Conservation (phyloP, 2,888 invertebrate genomes). For the Axea sp. region DNA sequence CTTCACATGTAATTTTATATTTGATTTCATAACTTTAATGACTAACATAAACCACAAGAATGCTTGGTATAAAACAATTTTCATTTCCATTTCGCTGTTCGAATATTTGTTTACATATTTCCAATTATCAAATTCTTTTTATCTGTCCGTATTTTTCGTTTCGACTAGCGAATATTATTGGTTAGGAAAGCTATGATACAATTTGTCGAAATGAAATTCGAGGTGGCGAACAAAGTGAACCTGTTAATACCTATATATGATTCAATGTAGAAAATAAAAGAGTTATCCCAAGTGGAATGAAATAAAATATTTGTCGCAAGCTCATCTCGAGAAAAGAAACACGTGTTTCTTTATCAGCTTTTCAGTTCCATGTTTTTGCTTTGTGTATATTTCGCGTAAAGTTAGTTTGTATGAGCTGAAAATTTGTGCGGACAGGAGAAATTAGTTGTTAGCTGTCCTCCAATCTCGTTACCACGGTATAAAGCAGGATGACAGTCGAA, state of each 20-base stretch:
- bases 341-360: constrained; percentile 32
- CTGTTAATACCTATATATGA: constrained; percentile 15
- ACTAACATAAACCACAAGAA: no score
- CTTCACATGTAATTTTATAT: no score
- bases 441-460: constrained; percentile 68
- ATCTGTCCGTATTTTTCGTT: no score
- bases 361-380: constrained; percentile 3
- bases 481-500: constrained; percentile 29
- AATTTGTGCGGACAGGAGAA: constrained; percentile 64
- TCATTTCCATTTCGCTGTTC: neutral
- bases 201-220: constrained; percentile 6
- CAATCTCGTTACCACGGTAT: constrained; percentile 27
- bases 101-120: neutral
- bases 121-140: neutral
- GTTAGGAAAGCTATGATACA: neutral
- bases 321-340: neutral
- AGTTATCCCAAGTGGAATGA: constrained; percentile 5
- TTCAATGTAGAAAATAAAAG: constrained; percentile 33
- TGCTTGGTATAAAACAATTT: no score
- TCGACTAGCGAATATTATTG: no score
- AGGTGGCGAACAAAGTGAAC: constrained; percentile 6
- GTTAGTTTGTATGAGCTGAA: constrained; percentile 36
- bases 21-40: no score
- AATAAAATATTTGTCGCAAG: constrained; percentile 27
- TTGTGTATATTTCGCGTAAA: constrained; percentile 13